These are phyloP conservation scores for Oedothorax gibbosus DNA, from an alignment of 1,140 invertebrate species.

Conservation along the genomic window DNA sequence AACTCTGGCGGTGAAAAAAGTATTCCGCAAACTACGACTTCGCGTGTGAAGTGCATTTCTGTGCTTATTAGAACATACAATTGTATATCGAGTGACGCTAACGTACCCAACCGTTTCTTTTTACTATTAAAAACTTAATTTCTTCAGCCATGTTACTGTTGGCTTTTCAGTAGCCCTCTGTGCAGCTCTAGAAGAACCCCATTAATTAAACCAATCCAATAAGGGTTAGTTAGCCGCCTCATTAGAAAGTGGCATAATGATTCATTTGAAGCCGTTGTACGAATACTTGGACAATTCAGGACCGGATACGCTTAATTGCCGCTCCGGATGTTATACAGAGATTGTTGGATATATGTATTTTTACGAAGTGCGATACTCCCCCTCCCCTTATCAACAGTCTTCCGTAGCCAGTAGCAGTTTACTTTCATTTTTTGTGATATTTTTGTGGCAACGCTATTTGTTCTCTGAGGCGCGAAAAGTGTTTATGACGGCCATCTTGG, in stretches of 20 bases:
- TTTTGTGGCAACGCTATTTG: neutral
- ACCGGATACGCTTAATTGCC: slow-evolving; percentile 56
- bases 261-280: slow-evolving; percentile 21
- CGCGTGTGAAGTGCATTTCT: no score
- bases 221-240: neutral
- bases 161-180: no score
- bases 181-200: no score
- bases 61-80: no score
- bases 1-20: no score
- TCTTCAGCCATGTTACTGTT: no score
- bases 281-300: neutral
- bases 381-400: slow-evolving; percentile 13
- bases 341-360: slow-evolving; percentile 3
- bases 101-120: no score
- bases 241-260: neutral
- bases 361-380: slow-evolving; percentile 3
- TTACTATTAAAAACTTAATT: no score
- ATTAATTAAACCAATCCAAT: no score
- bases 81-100: no score
- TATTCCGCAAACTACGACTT: no score
- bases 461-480: neutral
- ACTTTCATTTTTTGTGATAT: neutral
- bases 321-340: slow-evolving; percentile 43
- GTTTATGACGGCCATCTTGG: no score
- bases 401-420: slow-evolving; percentile 43